Percentiles rank a stretch among this genome's conserved stretches.
Conservation (phyloP, 2,797 vertebrate species). For the Anguilla marmorata region DNA sequence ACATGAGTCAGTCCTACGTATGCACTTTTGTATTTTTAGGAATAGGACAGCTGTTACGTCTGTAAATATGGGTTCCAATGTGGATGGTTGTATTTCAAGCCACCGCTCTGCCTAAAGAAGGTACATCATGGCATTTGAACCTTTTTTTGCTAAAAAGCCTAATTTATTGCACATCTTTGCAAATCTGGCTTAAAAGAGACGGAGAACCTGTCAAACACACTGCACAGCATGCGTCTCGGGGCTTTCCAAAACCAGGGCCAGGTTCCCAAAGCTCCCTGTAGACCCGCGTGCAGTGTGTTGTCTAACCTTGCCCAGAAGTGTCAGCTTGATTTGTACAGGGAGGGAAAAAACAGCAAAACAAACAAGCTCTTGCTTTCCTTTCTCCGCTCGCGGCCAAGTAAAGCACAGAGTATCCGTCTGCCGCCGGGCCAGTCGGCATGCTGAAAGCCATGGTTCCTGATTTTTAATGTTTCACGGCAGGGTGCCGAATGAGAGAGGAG, state of each 20-base stretch:
- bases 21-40: not conserved
- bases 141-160: slow-evolving; percentile 26
- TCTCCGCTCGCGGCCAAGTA: slow-evolving; percentile 45
- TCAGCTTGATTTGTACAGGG: slow-evolving; percentile 54
- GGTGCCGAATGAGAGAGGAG: not conserved
- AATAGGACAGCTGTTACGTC: not conserved
- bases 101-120: slow-evolving; percentile 39
- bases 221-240: slow-evolving; percentile 25
- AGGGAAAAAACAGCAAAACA: slow-evolving; percentile 49
- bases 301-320: slow-evolving; percentile 41
- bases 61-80: slow-evolving; percentile 44
- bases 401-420: slow-evolving; percentile 48
- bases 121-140: slow-evolving; percentile 27
- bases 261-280: slow-evolving; percentile 39
- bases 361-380: slow-evolving; percentile 53
- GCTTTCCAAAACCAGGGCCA: slow-evolving; percentile 40
- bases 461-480: slow-evolving; percentile 4
- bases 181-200: slow-evolving; percentile 38
- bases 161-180: slow-evolving; percentile 41
- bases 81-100: slow-evolving; percentile 44
- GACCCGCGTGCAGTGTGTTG: slow-evolving; percentile 38
- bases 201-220: slow-evolving; percentile 39
- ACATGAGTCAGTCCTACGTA: not conserved
- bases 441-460: not conserved
- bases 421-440: slow-evolving; percentile 24